Evolutionary conservation across 2,113 vertebrate genomes (phyloP), one percentile per base, ranked within the genome.

Genomic region (Grammomys surdaster): DNA sequence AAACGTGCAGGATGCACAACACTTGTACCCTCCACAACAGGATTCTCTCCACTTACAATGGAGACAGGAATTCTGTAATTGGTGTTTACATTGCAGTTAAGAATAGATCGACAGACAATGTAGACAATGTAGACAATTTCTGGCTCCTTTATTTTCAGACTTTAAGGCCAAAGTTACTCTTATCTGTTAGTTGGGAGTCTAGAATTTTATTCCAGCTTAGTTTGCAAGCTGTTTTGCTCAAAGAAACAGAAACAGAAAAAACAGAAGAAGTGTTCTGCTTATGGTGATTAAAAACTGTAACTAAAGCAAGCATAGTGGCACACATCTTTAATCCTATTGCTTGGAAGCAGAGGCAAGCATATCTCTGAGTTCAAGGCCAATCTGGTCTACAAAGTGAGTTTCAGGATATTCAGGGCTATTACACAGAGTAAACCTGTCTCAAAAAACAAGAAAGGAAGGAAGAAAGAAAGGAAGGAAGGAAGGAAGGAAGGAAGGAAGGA

Each of bases 151-250:
- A 80, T 92, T 48, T 20, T 90, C 80, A 69, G n/a, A 86, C 96
- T 86, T 96, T n/a, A 86, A 43, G 91, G 22, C 4, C 13, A 70
- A 85, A 12, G 11, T 54, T 95, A 72, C 36, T 40, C 92, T 96
- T 69, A 54, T 36, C 48, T 90, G 60, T 89, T 48, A 88, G 11
- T 91, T 51, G 33, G 8, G 14, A 67, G 43, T 81, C 70, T 89
- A 93, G 70, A 95, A 93, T 88, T 86, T 91, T 95, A 87, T 90
- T 93, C 26, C 77, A 81, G 17, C 40, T 92, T 88, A 69, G 95
- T 84, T 48, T 93, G 17, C 73, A 90, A 93, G 78, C 1, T 91
- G 28, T 76, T 93, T 95, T 56, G 33, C 48, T 93, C 89, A 80
- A 92, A 82, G 72, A 93, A 97, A 91, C 19, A 88, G 36, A 95